Evolutionary conservation across 2,888 invertebrate species (phyloP).

Genomic region (Drosophila ochracea): DNA sequence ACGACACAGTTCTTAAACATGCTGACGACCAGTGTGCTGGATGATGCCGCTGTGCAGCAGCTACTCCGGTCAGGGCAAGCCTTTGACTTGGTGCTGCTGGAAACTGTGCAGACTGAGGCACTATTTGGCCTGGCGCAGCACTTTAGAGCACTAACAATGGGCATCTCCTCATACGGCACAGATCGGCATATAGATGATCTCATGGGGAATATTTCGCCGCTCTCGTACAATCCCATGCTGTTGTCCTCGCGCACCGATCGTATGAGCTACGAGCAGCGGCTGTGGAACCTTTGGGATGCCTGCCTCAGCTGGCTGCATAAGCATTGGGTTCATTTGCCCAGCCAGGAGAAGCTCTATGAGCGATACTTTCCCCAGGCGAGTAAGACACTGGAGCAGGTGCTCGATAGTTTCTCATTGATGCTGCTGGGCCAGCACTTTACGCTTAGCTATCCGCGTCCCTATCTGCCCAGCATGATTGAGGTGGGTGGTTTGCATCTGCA

Average conservation of each 20-base stretch:
- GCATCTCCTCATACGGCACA: slow-evolving; percentile 73
- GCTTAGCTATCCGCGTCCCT: slow-evolving; percentile 80
- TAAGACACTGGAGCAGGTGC: slow-evolving; percentile 58
- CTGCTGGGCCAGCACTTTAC: slow-evolving; percentile 83
- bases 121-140: slow-evolving; percentile 80
- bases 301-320: slow-evolving; percentile 59
- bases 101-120: slow-evolving; percentile 83
- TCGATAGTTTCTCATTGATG: slow-evolving; percentile 77
- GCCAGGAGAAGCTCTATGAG: slow-evolving; percentile 52
- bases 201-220: slow-evolving; percentile 80
- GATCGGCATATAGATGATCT: slow-evolving; percentile 76
- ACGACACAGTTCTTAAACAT: slow-evolving; percentile 64
- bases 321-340: slow-evolving; percentile 70
- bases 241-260: slow-evolving; percentile 78
- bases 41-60: slow-evolving; percentile 58
- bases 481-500: slow-evolving; percentile 84
- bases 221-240: slow-evolving; percentile 79
- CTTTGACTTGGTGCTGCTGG: slow-evolving; percentile 83
- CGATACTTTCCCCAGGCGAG: slow-evolving; percentile 70
- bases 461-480: slow-evolving; percentile 84
- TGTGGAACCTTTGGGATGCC: slow-evolving; percentile 75
- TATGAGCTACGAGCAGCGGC: slow-evolving; percentile 83
- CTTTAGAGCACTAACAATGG: slow-evolving; percentile 78
- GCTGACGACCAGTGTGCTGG: slow-evolving; percentile 49
- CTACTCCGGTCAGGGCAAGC: slow-evolving; percentile 71